Percentiles rank a stretch among this genome's conserved stretches.
These are phyloP conservation scores for Ichneumoninae sp. DNA, from an alignment of 2,888 invertebrate species.

Conservation along the genomic window DNA sequence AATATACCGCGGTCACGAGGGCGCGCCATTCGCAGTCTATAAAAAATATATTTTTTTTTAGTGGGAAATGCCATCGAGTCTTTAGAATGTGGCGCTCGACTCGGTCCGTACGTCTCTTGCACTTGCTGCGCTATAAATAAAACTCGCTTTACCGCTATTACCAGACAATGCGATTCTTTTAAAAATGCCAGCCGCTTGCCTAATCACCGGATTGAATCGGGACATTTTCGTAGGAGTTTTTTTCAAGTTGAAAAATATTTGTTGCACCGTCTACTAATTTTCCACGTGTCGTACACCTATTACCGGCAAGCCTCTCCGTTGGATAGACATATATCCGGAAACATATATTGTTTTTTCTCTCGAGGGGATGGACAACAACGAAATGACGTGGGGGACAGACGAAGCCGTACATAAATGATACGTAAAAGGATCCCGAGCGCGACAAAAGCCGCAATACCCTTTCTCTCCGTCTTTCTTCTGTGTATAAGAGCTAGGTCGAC, in stretches of 20 bases:
- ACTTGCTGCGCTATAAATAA: not conserved
- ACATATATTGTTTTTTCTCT: slow-evolving; percentile 33
- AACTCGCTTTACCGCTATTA: slow-evolving; percentile 2
- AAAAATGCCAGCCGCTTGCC: not conserved
- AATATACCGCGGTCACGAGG: slow-evolving; percentile 50
- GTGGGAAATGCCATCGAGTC: slow-evolving; percentile 49
- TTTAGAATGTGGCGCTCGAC: slow-evolving; percentile 11
- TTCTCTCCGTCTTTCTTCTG: slow-evolving; percentile 54
- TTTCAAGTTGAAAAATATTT: not conserved
- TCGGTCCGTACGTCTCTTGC: not conserved
- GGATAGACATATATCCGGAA: slow-evolving; percentile 44
- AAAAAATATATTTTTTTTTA: not conserved
- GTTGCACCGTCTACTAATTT: not conserved
- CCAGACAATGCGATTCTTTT: not conserved
- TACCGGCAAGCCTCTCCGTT: slow-evolving; percentile 9
- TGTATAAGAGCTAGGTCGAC: slow-evolving; percentile 58
- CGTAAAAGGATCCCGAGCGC: slow-evolving; percentile 63
- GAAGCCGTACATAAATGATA: slow-evolving; percentile 63
- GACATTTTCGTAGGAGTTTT: not conserved
- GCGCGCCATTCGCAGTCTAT: slow-evolving; percentile 40
- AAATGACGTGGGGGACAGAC: slow-evolving; percentile 52
- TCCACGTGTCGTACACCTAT: slow-evolving; percentile 25
- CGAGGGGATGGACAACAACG: slow-evolving; percentile 39
- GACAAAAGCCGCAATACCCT: slow-evolving; percentile 43
- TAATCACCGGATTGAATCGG: not conserved